phyloP scores from a whole-genome alignment of 2,113 vertebrate genomes.

The Sciurus niger region DNA sequence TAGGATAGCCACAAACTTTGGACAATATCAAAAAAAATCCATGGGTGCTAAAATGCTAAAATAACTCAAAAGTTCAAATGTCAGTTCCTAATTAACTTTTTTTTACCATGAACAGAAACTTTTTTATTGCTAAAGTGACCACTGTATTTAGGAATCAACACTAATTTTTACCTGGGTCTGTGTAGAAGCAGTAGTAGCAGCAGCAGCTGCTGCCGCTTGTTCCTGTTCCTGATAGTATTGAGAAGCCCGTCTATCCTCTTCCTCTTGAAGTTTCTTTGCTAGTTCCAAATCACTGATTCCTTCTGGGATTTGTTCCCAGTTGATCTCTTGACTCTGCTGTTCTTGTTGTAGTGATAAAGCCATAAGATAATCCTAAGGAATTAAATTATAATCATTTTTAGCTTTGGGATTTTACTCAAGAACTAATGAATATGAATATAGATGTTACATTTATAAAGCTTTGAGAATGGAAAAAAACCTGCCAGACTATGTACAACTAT shows the following conservation, averaged over 20 bases:
- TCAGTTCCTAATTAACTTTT: background rate
- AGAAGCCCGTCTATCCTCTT: constrained; percentile 97
- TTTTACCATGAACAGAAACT: background rate
- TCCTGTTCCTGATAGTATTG: constrained; percentile 99
- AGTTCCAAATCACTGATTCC: constrained; percentile 98
- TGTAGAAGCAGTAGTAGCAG: constrained; percentile 85
- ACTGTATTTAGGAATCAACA: background rate
- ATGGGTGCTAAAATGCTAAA: constrained; percentile 22
- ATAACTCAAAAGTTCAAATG: constrained; percentile 15
- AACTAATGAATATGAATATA: background rate
- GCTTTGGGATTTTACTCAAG: constrained; percentile 29
- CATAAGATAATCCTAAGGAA: constrained; percentile 97
- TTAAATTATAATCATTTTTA: constrained; percentile 67
- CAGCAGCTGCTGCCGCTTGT: constrained; percentile 89
- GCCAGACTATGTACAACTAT: background rate
- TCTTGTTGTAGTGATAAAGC: constrained; percentile 99
- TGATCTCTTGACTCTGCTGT: constrained; percentile 96
- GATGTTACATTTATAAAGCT: background rate
- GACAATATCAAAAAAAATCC: background rate
- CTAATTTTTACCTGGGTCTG: constrained; percentile 88
- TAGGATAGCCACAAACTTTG: constrained; percentile 36
- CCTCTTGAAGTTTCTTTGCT: constrained; percentile 98
- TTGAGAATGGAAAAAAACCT: background rate
- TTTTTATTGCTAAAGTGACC: background rate
- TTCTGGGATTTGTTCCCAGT: constrained; percentile 98